These are phyloP conservation scores for Petrocephalus sullivani DNA, from an alignment of 2,797 vertebrate species.

Conservation along the genomic window DNA sequence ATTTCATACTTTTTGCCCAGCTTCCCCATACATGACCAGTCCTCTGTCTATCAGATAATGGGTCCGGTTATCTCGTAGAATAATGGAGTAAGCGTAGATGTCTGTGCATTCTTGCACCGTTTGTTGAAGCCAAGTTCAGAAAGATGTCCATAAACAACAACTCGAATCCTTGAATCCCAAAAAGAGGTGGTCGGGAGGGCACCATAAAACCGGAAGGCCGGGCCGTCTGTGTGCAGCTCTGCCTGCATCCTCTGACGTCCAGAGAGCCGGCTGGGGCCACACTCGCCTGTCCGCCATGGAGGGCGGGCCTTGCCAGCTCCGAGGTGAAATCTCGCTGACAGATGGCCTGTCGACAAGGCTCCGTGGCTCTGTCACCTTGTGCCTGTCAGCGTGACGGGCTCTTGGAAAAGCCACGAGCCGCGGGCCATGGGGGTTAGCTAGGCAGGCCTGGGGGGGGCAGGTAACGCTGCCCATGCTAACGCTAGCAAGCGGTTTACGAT, in stretches of 20 bases:
- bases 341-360: background rate
- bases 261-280: background rate
- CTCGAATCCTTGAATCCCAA: background rate
- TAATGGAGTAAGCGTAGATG: background rate
- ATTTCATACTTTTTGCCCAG: background rate
- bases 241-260: background rate
- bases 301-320: background rate
- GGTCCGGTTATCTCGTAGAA: background rate
- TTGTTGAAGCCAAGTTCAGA: background rate
- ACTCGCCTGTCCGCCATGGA: background rate
- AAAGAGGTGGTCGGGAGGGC: background rate
- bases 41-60: background rate
- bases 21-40: background rate
- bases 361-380: background rate
- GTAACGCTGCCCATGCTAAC: background rate
- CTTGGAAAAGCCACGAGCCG: background rate
- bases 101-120: background rate
- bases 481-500: background rate
- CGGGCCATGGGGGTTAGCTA: background rate
- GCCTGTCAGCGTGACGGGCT: background rate
- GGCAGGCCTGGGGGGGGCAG: background rate
- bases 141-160: background rate
- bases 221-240: background rate
- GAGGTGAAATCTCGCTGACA: slow-evolving; percentile 10
- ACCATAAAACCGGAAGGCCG: background rate